Percentiles rank a stretch among this genome's conserved stretches.
Evolutionary conservation across 2,888 invertebrate species (phyloP).

Genomic region (Lordiphosa fenestrarum): DNA sequence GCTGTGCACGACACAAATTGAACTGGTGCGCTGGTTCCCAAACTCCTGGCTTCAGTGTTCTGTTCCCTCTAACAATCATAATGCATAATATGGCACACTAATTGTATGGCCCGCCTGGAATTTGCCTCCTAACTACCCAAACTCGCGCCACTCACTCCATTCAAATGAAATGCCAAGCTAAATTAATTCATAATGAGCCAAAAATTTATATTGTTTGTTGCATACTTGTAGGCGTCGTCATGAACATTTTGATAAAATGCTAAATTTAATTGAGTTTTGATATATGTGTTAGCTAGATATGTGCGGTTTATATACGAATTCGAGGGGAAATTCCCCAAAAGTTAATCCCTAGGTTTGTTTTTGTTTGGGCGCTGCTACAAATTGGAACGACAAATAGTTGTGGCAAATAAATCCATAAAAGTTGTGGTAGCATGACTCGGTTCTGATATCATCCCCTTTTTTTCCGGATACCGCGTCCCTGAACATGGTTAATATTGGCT

Average conservation of each 20-base stretch:
- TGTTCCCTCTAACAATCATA: conserved; percentile 55
- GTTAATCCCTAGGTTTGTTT: too few relatives aligned
- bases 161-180: conserved; percentile 46
- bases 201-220: conserved; percentile 27
- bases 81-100: conserved; percentile 64
- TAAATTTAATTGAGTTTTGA: conserved; percentile 68
- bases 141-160: not conserved
- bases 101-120: conserved; percentile 42
- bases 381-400: too few relatives aligned
- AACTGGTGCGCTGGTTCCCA: conserved; percentile 1
- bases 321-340: too few relatives aligned
- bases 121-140: conserved; percentile 1
- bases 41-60: conserved; percentile 3
- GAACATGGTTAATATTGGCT: too few relatives aligned
- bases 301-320: too few relatives aligned
- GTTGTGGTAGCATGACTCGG: too few relatives aligned
- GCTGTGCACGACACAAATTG: conserved; percentile 12
- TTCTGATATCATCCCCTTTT: too few relatives aligned
- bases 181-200: conserved; percentile 63
- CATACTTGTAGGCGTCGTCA: conserved; percentile 30
- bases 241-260: conserved; percentile 58
- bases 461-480: too few relatives aligned
- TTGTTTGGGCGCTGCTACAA: too few relatives aligned
- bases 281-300: conserved; percentile 12
- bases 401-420: too few relatives aligned